A percentile compares a stretch with the other conserved stretches of the same genome.
Evolutionary conservation across 2,113 vertebrate species (phyloP).

Genomic region (Vombatus ursinus): DNA sequence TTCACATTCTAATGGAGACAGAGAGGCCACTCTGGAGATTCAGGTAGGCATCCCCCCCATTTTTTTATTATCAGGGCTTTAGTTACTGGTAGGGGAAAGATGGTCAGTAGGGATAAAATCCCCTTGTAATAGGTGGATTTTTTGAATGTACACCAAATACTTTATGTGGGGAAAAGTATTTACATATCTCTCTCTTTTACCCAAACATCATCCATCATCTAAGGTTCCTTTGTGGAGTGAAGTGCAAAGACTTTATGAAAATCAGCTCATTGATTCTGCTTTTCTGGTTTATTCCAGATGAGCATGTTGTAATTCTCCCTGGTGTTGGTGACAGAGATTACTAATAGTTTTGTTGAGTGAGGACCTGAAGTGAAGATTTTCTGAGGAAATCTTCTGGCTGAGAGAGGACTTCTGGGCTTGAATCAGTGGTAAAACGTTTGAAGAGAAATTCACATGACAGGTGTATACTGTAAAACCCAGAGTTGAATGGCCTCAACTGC

Average conservation of each 20-base stretch:
- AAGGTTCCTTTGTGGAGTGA: background rate
- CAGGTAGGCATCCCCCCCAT: background rate
- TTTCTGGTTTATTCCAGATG: background rate
- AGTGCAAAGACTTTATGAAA: background rate
- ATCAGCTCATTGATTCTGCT: background rate
- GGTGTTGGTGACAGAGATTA: conserved; percentile 20
- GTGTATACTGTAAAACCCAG: background rate
- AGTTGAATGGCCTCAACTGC: background rate
- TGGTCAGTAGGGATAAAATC: background rate
- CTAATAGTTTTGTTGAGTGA: conserved; percentile 5
- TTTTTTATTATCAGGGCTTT: background rate
- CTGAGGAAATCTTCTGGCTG: conserved; percentile 35
- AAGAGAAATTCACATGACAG: background rate
- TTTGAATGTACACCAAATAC: background rate
- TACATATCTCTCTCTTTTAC: background rate
- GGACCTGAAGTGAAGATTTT: background rate
- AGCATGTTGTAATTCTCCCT: background rate
- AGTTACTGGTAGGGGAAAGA: background rate
- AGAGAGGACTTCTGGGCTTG: background rate
- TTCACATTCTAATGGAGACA: background rate
- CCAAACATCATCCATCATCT: background rate
- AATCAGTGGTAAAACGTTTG: background rate
- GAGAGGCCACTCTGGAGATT: background rate
- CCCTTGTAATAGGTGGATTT: background rate
- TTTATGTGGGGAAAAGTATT: background rate